phyloP scores from a whole-genome alignment of 2,797 vertebrate species.

The Darevskia nairensis region DNA sequence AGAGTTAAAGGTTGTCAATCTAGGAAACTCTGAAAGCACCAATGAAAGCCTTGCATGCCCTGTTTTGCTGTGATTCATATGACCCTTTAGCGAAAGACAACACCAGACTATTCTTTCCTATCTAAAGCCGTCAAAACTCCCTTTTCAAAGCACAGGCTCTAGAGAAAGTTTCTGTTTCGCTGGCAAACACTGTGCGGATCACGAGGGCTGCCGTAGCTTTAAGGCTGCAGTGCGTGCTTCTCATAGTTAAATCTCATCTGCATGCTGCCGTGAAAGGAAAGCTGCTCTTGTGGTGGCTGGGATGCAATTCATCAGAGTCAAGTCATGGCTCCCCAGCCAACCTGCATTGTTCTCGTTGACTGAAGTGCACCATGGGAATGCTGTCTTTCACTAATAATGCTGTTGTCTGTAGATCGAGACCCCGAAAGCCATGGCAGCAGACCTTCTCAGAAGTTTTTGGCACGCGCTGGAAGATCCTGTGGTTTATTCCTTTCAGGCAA shows the following conservation, averaged over 20 bases:
- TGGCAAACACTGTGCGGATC: slow-evolving; percentile 74
- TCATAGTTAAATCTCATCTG: slow-evolving; percentile 78
- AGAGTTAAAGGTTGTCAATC: slow-evolving; percentile 20
- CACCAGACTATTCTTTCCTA: slow-evolving; percentile 47
- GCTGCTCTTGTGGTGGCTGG: slow-evolving; percentile 76
- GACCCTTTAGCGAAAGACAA: slow-evolving; percentile 54
- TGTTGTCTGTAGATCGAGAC: slow-evolving; percentile 83
- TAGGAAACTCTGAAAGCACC: slow-evolving; percentile 13
- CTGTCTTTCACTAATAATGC: slow-evolving; percentile 84
- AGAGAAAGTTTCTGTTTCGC: slow-evolving; percentile 74
- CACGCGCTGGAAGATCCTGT: slow-evolving; percentile 98
- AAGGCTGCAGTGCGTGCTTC: slow-evolving; percentile 75
- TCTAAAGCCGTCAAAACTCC: slow-evolving; percentile 56
- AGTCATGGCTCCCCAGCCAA: slow-evolving; percentile 79
- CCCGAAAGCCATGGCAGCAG: slow-evolving; percentile 94
- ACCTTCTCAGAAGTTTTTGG: slow-evolving; percentile 98
- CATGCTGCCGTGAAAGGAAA: slow-evolving; percentile 73
- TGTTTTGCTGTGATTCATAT: slow-evolving; percentile 36
- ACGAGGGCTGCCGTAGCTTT: slow-evolving; percentile 70
- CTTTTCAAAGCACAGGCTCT: slow-evolving; percentile 64
- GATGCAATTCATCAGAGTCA: slow-evolving; percentile 78
- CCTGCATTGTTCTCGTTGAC: slow-evolving; percentile 80
- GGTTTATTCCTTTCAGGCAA: slow-evolving; percentile 95
- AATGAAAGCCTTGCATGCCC: slow-evolving; percentile 21
- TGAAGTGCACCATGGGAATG: slow-evolving; percentile 80